Conservation (phyloP, 2,888 invertebrate species). For the Sialis fuliginosa region DNA sequence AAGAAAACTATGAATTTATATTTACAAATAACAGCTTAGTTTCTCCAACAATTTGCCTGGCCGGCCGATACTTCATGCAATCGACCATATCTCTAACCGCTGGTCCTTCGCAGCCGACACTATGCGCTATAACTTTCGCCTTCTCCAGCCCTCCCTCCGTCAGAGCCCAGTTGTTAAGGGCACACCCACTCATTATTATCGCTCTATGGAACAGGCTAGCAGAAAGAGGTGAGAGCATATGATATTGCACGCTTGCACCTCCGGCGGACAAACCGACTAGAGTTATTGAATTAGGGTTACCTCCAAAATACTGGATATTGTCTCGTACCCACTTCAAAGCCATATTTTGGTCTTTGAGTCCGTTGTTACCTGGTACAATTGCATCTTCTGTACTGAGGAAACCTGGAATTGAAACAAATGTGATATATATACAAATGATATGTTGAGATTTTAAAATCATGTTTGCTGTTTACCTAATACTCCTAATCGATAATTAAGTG, state of each 20-base stretch:
- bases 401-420: constrained; percentile 12
- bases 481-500: constrained; percentile 7
- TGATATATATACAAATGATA: not conserved
- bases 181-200: constrained; percentile 41
- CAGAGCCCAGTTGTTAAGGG: constrained; percentile 42
- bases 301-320: constrained; percentile 21
- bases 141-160: constrained; percentile 32
- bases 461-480: constrained; percentile 1
- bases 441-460: not conserved
- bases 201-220: constrained; percentile 42
- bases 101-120: constrained; percentile 38
- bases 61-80: constrained; percentile 38
- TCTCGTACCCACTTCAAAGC: constrained; percentile 21
- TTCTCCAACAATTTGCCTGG: constrained; percentile 32
- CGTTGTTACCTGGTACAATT: constrained; percentile 21
- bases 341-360: constrained; percentile 21
- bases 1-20: not conserved
- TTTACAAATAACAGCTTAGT: constrained; percentile 31
- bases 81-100: constrained; percentile 32
- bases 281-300: constrained; percentile 22
- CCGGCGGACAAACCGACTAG: constrained; percentile 22
- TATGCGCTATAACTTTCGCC: constrained; percentile 32
- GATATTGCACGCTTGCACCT: constrained; percentile 21
- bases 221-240: constrained; percentile 20
- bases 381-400: constrained; percentile 22